Conservation (phyloP, 2,113 vertebrate genomes). For the Pomatorhinus ruficollis region DNA sequence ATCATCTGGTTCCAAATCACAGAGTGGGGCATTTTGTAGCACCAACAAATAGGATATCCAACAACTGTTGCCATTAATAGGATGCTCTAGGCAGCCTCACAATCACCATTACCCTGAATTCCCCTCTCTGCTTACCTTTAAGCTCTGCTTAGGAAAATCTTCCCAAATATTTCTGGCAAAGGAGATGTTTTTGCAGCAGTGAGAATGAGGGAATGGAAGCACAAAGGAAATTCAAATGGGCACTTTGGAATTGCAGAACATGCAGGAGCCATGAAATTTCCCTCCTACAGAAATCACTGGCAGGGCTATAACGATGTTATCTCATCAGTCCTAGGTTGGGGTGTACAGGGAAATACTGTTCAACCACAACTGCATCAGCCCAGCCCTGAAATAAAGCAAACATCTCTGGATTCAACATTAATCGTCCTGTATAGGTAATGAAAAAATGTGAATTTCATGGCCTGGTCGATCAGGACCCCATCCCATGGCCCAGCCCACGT, state of each 20-base stretch:
- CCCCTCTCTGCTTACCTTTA: not conserved
- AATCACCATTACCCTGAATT: not conserved
- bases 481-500: not conserved
- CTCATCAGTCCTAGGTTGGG: not conserved
- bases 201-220: not conserved
- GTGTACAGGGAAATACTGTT: not conserved
- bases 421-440: not conserved
- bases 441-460: not conserved
- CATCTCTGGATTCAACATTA: not conserved
- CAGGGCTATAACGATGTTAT: accelerated
- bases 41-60: not conserved
- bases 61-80: accelerated
- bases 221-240: not conserved
- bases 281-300: not conserved
- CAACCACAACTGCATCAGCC: not conserved
- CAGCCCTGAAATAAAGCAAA: not conserved
- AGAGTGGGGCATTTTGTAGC: not conserved
- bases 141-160: not conserved
- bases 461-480: not conserved
- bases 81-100: not conserved
- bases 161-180: not conserved
- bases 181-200: not conserved
- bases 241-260: not conserved
- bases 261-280: accelerated
- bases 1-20: not conserved